These are phyloP conservation scores for Loris lydekkerianus DNA, from an alignment of 2,797 vertebrate species.

Conservation along the genomic window DNA sequence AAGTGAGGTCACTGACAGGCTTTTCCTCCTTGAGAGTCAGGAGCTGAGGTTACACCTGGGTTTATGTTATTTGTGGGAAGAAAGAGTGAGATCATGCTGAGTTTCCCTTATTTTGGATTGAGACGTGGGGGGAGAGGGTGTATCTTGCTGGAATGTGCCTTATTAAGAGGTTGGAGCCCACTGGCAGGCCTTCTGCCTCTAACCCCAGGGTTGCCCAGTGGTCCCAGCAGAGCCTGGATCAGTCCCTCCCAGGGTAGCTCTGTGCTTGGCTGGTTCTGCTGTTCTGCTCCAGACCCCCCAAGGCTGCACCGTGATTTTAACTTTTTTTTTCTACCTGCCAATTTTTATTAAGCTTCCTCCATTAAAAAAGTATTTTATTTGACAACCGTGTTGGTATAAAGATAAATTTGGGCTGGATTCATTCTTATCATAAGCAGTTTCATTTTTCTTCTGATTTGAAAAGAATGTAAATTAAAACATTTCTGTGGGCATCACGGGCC, in stretches of 20 bases:
- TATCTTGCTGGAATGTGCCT: neutral
- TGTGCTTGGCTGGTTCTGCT: neutral
- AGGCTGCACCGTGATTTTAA: neutral
- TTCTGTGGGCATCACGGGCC: neutral
- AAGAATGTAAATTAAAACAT: constrained; percentile 25
- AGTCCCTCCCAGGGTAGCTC: neutral
- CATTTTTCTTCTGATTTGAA: constrained; percentile 41
- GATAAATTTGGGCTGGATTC: neutral
- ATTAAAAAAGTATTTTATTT: neutral
- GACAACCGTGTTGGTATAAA: neutral
- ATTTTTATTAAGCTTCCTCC: neutral
- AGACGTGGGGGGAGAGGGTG: neutral
- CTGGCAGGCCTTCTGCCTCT: neutral
- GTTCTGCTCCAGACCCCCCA: neutral
- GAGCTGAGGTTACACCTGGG: neutral
- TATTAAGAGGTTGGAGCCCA: neutral
- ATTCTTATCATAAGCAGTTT: neutral
- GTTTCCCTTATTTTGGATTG: neutral
- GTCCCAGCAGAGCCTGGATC: neutral
- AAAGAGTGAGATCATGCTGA: neutral
- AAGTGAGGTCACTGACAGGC: constrained; percentile 52
- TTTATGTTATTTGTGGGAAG: constrained; percentile 16
- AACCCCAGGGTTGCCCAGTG: too few species aligned
- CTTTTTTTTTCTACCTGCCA: too few species aligned
- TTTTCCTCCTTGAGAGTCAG: neutral